Evolutionary conservation across 2,888 invertebrate genomes (phyloP).

Genomic region (Lepidochrysops patricia): DNA sequence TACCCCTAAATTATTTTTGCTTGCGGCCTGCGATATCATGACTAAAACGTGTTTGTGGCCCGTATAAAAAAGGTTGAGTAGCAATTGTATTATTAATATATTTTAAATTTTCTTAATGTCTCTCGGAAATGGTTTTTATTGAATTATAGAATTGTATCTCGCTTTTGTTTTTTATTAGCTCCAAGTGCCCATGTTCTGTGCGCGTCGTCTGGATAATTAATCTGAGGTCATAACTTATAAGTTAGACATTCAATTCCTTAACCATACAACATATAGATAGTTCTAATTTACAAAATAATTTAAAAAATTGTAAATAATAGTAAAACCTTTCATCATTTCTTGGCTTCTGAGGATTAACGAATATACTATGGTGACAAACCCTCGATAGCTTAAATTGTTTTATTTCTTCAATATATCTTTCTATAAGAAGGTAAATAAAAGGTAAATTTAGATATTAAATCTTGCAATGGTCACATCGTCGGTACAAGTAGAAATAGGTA

Average conservation of each 20-base stretch:
- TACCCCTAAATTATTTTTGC: too few relatives aligned
- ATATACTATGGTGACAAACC: neutral
- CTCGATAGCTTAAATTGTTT: neutral
- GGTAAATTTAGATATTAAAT: neutral
- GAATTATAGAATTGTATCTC: too few relatives aligned
- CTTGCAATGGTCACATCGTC: neutral
- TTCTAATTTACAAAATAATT: neutral
- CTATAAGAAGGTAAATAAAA: neutral
- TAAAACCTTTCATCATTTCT: neutral
- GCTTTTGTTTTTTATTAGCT: too few relatives aligned
- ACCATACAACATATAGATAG: neutral
- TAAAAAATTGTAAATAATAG: neutral
- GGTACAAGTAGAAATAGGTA: neutral
- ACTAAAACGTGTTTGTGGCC: too few relatives aligned
- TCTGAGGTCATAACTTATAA: too few relatives aligned
- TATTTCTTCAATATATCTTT: neutral
- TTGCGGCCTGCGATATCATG: too few relatives aligned
- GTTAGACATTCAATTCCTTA: conserved; percentile 1
- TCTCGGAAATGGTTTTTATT: too few relatives aligned
- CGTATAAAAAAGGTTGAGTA: too few relatives aligned
- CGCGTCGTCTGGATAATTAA: too few relatives aligned
- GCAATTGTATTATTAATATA: too few relatives aligned
- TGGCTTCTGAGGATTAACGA: neutral
- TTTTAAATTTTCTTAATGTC: too few relatives aligned
- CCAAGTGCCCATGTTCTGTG: too few relatives aligned